These are phyloP conservation scores for Chloropsis cyanopogon DNA, from an alignment of 2,113 vertebrate species.

Conservation along the genomic window DNA sequence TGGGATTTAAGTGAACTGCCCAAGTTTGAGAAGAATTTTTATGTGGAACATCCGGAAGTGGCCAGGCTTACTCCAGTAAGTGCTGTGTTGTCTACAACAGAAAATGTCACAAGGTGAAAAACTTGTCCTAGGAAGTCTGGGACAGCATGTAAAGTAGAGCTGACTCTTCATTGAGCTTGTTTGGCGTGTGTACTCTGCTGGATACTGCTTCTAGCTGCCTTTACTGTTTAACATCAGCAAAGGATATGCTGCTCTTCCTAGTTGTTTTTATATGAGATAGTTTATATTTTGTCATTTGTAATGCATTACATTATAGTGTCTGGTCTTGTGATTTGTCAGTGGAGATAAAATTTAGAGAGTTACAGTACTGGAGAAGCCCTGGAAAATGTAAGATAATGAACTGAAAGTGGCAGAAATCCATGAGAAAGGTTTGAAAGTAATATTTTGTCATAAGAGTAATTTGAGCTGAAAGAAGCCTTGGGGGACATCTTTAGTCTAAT, in stretches of 20 bases:
- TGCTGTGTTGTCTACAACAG: background rate
- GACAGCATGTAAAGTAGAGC: background rate
- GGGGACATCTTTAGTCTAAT: background rate
- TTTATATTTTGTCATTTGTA: background rate
- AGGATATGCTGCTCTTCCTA: background rate
- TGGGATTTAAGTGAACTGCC: constrained; percentile 95
- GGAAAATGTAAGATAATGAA: background rate
- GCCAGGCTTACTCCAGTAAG: constrained; percentile 85
- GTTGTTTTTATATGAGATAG: background rate
- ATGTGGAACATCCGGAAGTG: constrained; percentile 88
- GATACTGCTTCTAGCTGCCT: background rate
- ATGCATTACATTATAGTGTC: background rate
- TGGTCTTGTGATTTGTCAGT: background rate
- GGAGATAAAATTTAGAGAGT: background rate
- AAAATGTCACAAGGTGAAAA: background rate
- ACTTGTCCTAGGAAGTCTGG: background rate
- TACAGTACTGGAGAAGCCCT: background rate
- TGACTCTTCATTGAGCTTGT: background rate
- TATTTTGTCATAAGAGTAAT: background rate
- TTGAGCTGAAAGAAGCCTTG: background rate
- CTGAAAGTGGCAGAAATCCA: background rate
- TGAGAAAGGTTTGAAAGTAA: background rate
- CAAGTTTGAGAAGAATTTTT: constrained; percentile 99
- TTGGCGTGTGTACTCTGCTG: background rate
- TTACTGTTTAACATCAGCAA: background rate